Percentiles rank a stretch among this genome's conserved stretches.
Conservation (phyloP, 2,797 vertebrate genomes). For the Tarsius wallacei region DNA sequence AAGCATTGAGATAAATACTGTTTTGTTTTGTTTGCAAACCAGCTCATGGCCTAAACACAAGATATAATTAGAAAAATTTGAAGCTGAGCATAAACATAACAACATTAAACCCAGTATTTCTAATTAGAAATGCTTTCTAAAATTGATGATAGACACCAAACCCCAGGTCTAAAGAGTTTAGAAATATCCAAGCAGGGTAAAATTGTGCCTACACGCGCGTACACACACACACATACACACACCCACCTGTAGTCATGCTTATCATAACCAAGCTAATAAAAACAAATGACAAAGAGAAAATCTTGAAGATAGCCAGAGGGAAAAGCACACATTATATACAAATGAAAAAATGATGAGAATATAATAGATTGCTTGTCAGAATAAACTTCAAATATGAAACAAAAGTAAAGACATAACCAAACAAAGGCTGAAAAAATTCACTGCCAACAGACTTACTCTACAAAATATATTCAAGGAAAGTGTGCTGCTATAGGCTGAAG, state of each 20-base stretch:
- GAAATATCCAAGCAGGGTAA: background rate
- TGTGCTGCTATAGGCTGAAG: background rate
- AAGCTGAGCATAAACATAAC: background rate
- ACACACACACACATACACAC: background rate
- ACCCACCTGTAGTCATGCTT: background rate
- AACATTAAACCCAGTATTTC: background rate
- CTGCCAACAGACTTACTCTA: background rate
- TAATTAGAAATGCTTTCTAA: background rate
- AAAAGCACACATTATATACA: background rate
- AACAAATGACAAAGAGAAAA: background rate
- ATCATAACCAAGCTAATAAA: background rate
- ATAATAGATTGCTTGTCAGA: conserved; percentile 26
- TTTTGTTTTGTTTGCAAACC: background rate
- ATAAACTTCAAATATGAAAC: conserved; percentile 13
- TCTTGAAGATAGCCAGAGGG: background rate
- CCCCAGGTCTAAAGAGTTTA: background rate
- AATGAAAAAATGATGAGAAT: background rate
- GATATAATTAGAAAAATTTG: background rate
- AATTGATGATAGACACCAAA: conserved; percentile 1
- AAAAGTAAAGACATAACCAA: background rate
- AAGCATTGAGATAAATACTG: background rate
- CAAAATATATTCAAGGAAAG: background rate
- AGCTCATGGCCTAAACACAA: background rate
- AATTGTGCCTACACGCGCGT: too few relatives aligned
- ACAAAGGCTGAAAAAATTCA: too few relatives aligned